Evolutionary conservation across 2,797 vertebrate species (phyloP).

Genomic region (Chaenodraco wilsoni): DNA sequence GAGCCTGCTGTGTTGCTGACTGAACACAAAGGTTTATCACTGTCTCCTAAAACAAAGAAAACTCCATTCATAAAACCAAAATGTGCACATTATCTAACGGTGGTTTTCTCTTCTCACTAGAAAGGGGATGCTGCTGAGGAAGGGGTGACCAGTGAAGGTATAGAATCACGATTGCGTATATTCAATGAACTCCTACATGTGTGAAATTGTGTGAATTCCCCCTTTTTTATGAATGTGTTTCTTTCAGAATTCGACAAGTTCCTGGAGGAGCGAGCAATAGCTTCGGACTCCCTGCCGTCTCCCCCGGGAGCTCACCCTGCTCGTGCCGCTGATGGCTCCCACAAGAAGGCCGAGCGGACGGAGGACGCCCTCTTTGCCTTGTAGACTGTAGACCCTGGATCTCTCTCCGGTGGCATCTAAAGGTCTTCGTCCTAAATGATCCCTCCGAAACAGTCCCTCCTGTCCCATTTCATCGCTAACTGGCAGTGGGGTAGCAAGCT

Average conservation of each 20-base stretch:
- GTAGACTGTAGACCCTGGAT: slow-evolving; percentile 75
- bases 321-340: slow-evolving; percentile 75
- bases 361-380: slow-evolving; percentile 97
- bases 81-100: background rate
- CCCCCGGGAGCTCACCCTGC: slow-evolving; percentile 78
- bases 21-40: slow-evolving; percentile 1
- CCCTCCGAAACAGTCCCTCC: slow-evolving; percentile 38
- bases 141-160: slow-evolving; percentile 99
- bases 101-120: slow-evolving; percentile 79
- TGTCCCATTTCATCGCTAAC: slow-evolving; percentile 52
- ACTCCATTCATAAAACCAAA: background rate
- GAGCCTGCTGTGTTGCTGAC: background rate
- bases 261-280: slow-evolving; percentile 95
- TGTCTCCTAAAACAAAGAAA: slow-evolving; percentile 6
- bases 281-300: slow-evolving; percentile 87
- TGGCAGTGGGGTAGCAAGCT: slow-evolving; percentile 49
- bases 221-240: slow-evolving; percentile 14
- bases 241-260: slow-evolving; percentile 97
- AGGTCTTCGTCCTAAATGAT: slow-evolving; percentile 31
- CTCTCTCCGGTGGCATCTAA: slow-evolving; percentile 32
- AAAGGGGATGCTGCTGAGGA: slow-evolving; percentile 94
- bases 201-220: background rate
- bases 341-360: slow-evolving; percentile 91
- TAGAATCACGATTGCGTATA: background rate
- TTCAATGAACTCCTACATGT: background rate